Conservation (phyloP, 2,113 vertebrate species). For the Rattus norvegicus region GRCr8 NC_086038.1:3592001-3592500, state of each 20-base stretch:
- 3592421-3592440: not conserved
- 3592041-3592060: constrained; percentile 27
- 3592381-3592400: constrained; percentile 67
- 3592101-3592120: not conserved
- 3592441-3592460: not conserved
- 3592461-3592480: not conserved
- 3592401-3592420: constrained; percentile 44
- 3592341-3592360: constrained; percentile 3
- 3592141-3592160: not conserved
- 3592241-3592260: not conserved
- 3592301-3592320: not conserved
- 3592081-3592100: not conserved
- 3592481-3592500: not conserved
- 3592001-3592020: not conserved
- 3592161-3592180: not conserved
- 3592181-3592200: not conserved
- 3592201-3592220: not conserved
- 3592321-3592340: not conserved
- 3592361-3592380: not conserved
- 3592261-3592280: not conserved
- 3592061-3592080: not conserved
- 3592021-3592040: not conserved
- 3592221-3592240: not conserved
- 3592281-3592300: not conserved
- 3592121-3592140: not conserved